A percentile compares a stretch with the other conserved stretches of the same genome.
Conservation (phyloP, 92 coral and sea anemone species). For the Phymanthus crucifer region DNA sequence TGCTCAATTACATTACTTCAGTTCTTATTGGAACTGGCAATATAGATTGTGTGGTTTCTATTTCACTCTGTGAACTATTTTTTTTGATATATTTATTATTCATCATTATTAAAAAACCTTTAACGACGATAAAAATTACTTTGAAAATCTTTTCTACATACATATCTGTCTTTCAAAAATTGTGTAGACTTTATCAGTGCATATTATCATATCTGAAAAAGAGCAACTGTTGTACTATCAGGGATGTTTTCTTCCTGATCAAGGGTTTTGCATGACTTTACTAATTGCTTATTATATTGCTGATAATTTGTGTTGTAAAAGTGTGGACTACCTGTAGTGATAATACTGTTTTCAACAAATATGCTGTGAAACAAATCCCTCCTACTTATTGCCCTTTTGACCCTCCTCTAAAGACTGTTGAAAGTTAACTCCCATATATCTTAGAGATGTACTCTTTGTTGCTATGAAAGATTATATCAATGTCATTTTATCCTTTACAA, state of each 20-base stretch:
- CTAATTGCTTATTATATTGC: neutral
- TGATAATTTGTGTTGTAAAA: neutral
- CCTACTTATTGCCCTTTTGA: slow-evolving; percentile 25
- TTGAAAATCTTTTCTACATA: too few species aligned
- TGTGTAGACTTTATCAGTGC: neutral
- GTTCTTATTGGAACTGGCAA: neutral
- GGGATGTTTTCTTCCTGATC: neutral
- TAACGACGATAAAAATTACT: too few species aligned
- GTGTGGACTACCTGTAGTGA: neutral
- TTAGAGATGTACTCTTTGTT: neutral
- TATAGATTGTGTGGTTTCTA: neutral
- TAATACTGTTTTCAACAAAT: slow-evolving; percentile 5
- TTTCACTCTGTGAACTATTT: too few species aligned
- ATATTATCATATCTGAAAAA: neutral
- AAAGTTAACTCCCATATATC: slow-evolving; percentile 5
- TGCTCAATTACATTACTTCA: neutral
- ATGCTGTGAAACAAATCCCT: neutral
- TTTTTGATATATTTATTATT: too few species aligned
- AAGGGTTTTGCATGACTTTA: neutral
- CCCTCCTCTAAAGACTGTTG: slow-evolving; percentile 10
- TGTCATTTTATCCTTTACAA: neutral
- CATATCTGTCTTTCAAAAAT: too few species aligned
- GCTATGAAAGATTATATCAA: neutral
- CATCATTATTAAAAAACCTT: too few species aligned
- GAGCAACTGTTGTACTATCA: neutral